Evolutionary conservation across 2,797 vertebrate genomes (phyloP).

Genomic region (Smutsia gigantea): DNA sequence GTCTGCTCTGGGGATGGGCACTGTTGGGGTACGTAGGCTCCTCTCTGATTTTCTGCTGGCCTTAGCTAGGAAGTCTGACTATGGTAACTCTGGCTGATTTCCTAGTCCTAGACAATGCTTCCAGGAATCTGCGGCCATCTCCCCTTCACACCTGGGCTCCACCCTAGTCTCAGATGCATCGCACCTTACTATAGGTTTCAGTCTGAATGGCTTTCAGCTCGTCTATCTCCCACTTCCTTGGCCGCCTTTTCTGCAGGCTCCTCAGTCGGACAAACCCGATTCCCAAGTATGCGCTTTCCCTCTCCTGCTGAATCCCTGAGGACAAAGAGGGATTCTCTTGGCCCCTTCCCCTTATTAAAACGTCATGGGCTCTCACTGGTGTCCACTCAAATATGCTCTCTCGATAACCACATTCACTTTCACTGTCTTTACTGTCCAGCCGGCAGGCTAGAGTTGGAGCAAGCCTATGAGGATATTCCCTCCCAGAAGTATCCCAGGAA

Average conservation of each 20-base stretch:
- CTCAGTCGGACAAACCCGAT: neutral
- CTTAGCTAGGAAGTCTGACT: too few relatives aligned
- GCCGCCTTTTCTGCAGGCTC: neutral
- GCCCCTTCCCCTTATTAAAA: neutral
- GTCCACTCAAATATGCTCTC: neutral
- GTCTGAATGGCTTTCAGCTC: neutral
- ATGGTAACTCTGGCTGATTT: neutral
- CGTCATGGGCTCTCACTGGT: rapidly evolving
- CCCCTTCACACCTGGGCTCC: too few relatives aligned
- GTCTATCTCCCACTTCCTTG: neutral
- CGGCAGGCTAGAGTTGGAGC: neutral
- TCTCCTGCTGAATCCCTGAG: neutral
- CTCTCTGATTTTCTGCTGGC: neutral
- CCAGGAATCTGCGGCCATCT: neutral
- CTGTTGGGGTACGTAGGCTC: neutral
- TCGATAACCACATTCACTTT: neutral
- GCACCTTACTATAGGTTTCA: neutral
- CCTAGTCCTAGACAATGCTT: neutral
- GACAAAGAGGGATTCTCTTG: neutral
- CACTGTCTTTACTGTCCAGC: neutral
- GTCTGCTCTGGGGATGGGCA: neutral
- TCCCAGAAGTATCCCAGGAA: neutral
- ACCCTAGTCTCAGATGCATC: too few relatives aligned
- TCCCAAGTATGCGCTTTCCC: neutral
- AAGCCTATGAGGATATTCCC: neutral